These are phyloP conservation scores for Diachrysia chrysitis DNA, from an alignment of 2,888 invertebrate species.

Conservation along the genomic window DNA sequence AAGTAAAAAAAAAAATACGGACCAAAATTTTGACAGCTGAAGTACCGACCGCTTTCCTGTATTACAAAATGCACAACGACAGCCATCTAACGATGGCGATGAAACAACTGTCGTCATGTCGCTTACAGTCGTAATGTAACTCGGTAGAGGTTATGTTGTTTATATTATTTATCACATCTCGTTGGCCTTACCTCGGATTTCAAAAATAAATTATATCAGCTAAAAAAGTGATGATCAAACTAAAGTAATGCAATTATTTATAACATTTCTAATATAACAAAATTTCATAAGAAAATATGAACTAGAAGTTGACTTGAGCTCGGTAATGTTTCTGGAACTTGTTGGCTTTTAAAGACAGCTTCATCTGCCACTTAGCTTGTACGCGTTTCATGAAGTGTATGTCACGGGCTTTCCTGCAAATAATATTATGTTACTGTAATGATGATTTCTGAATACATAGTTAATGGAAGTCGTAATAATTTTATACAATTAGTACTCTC, in stretches of 20 bases:
- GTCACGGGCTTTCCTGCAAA: conserved; percentile 93
- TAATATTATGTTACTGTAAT: conserved; percentile 28
- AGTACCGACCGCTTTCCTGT: not conserved
- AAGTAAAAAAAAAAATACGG: not conserved
- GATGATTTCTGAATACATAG: not conserved
- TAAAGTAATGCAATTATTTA: conserved; percentile 1
- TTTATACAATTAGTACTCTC: too few species aligned
- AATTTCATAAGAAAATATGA: conserved; percentile 9
- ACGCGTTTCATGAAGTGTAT: conserved; percentile 95
- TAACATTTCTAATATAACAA: conserved; percentile 26
- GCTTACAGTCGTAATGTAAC: not conserved
- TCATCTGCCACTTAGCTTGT: conserved; percentile 93
- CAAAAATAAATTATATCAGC: conserved; percentile 6
- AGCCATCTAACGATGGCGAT: not conserved
- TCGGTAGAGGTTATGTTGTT: not conserved
- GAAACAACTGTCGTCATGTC: not conserved
- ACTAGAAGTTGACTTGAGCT: conserved; percentile 94
- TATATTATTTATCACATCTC: not conserved
- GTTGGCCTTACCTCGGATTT: not conserved
- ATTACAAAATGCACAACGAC: not conserved
- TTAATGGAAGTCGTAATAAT: too few species aligned
- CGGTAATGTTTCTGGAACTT: conserved; percentile 95
- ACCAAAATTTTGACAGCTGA: not conserved
- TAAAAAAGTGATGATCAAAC: not conserved
- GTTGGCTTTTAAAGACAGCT: conserved; percentile 94